Base-by-base conservation (phyloP, 2,113 vertebrate genomes). In the Cryptotis parvus region DNA sequence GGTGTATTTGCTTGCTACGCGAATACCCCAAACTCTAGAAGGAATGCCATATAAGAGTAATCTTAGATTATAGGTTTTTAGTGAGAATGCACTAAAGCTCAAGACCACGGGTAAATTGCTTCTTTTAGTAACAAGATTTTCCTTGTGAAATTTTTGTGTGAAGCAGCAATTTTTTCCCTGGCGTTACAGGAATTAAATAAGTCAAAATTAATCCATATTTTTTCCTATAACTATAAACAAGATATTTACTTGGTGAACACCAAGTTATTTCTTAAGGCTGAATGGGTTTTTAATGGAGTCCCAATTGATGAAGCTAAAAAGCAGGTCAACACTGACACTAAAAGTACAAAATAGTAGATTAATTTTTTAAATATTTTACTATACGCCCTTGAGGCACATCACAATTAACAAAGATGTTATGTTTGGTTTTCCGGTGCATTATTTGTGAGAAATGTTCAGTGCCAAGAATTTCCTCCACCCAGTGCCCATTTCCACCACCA, bases 81-180 rank as follows among this genome's bases (percentile, higher is more conserved):
- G 31, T 80, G 79, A 93, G 52, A 93, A 92, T 7, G 4, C 69
- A n/a, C n/a, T n/a, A n/a, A n/a, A 66, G 31, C 45, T 91, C 61
- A 84, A 43, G 58, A 70, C 7, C 29, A 49, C 72, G 83, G 66
- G 84, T 16, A 35, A 26, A 80, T 55, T 80, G 68, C 39, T 63
- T 93, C 63, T 87, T 29, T 33, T 41, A 76, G 27, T 80, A 90
- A 81, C 33, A 82, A n/a, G n/a, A 4, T 94, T 93, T 90, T 84
- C n/a, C 88, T 65, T 79, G n/a, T 65, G 61, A 49, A 80, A 52
- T 69, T 45, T n/a, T 73, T 75, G 91, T 69, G 45, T 61, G n/a
- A 68, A 61, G 80, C 63, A 24, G 6, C 41, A 85, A 91, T 9
- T 8, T 29, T 94, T 91, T 74, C 85, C n/a, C 75, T n/a, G 39